phyloP scores from a whole-genome alignment of 2,888 invertebrate species.

The Pecten maximus region DNA sequence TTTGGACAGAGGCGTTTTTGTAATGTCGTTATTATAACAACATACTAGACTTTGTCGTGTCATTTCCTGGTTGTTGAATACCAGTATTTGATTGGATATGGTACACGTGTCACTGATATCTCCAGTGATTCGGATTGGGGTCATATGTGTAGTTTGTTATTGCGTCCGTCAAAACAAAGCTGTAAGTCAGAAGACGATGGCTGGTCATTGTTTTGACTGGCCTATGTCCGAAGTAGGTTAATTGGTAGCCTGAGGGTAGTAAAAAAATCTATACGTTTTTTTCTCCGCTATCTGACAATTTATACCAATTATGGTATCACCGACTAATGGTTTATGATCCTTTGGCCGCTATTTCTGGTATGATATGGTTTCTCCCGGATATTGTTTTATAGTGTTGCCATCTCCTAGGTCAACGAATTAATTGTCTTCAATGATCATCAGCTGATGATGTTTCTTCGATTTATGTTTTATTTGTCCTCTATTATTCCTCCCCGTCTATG shows the following conservation, averaged over 20 bases:
- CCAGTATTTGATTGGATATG: neutral
- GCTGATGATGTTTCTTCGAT: neutral
- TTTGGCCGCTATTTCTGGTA: neutral
- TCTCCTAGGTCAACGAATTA: neutral
- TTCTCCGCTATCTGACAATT: neutral
- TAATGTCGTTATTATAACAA: neutral
- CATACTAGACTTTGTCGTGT: neutral
- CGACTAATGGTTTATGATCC: neutral
- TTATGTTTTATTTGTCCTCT: neutral
- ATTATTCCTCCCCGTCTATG: no score
- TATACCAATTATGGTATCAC: neutral
- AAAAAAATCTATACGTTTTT: neutral
- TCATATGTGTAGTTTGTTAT: neutral
- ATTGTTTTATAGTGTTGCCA: neutral
- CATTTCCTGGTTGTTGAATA: neutral
- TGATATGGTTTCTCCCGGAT: neutral
- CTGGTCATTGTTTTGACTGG: conserved; percentile 28
- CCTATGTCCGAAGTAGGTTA: neutral
- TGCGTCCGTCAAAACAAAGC: neutral
- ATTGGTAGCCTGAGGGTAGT: neutral
- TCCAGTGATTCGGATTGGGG: neutral
- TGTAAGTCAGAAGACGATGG: neutral
- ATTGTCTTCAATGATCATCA: neutral
- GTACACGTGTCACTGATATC: neutral
- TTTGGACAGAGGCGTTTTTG: neutral